Evolutionary conservation across 2,797 vertebrate genomes (phyloP).

Genomic region (Picus viridis): DNA sequence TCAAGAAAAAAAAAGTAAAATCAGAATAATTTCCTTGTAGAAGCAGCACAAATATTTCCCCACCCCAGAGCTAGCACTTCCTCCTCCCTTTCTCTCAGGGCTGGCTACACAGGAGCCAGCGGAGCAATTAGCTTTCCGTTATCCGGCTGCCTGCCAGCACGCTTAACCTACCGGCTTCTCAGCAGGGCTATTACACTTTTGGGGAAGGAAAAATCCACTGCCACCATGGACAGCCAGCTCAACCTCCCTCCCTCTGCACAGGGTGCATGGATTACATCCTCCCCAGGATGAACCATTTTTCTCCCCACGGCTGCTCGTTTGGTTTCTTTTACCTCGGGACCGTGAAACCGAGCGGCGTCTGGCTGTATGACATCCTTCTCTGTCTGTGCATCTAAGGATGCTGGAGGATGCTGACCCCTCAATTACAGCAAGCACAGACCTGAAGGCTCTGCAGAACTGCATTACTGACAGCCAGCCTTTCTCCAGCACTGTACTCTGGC

Average conservation of each 20-base stretch:
- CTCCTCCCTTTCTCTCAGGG: not conserved
- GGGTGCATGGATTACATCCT: not conserved
- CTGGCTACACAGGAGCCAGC: not conserved
- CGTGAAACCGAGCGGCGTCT: not conserved
- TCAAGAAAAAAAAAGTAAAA: not conserved
- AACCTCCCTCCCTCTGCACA: accelerated
- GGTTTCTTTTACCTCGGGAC: not conserved
- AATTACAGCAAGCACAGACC: not conserved
- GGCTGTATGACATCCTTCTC: not conserved
- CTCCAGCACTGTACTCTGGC: not conserved
- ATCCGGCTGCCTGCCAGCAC: not conserved
- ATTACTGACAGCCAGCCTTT: conserved; percentile 5
- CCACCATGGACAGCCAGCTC: accelerated
- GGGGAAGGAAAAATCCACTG: not conserved
- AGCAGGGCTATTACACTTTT: not conserved
- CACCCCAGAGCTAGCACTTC: not conserved
- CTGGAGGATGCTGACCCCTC: not conserved
- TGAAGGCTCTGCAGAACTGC: conserved; percentile 28
- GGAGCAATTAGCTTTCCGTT: not conserved
- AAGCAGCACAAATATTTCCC: conserved; percentile 12
- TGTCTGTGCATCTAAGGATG: not conserved
- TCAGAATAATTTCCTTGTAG: not conserved
- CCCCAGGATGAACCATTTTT: not conserved
- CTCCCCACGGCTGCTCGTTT: not conserved
- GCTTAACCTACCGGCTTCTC: not conserved